Conservation (phyloP, 2,888 invertebrate genomes). For the Acanthosepion esculentum region DNA sequence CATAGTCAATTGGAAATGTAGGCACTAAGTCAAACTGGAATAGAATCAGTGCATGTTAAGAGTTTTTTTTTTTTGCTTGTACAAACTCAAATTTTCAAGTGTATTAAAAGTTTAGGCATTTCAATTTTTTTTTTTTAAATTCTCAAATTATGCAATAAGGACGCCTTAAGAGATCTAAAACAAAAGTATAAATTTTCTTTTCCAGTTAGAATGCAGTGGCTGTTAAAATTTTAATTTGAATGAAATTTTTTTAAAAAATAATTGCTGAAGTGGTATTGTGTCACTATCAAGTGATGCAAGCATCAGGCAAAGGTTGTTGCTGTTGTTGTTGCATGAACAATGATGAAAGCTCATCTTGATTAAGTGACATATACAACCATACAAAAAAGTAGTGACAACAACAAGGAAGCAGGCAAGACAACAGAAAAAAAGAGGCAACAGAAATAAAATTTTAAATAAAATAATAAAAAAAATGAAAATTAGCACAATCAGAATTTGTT, state of each 20-base stretch:
- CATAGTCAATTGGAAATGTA: too few species aligned
- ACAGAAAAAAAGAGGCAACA: background rate
- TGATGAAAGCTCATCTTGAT: background rate
- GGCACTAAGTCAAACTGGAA: too few species aligned
- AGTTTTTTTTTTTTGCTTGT: too few species aligned
- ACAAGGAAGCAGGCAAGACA: background rate
- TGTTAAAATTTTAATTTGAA: too few species aligned
- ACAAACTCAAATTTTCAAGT: too few species aligned
- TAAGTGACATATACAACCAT: background rate
- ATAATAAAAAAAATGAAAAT: background rate
- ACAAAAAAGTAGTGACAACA: background rate
- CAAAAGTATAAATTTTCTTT: too few species aligned
- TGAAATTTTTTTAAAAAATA: background rate
- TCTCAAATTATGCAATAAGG: too few species aligned
- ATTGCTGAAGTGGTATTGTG: background rate
- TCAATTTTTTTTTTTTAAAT: too few species aligned
- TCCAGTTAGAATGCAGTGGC: too few species aligned
- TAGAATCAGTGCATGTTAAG: too few species aligned
- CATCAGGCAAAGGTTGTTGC: slow-evolving; percentile 9
- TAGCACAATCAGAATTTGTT: background rate
- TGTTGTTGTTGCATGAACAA: background rate
- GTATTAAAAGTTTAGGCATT: too few species aligned
- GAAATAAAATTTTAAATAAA: background rate
- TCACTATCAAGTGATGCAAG: background rate
- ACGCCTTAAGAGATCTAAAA: too few species aligned